Base-by-base conservation (phyloP, 2,113 vertebrate genomes). In the Tonatia bakeri region DNA sequence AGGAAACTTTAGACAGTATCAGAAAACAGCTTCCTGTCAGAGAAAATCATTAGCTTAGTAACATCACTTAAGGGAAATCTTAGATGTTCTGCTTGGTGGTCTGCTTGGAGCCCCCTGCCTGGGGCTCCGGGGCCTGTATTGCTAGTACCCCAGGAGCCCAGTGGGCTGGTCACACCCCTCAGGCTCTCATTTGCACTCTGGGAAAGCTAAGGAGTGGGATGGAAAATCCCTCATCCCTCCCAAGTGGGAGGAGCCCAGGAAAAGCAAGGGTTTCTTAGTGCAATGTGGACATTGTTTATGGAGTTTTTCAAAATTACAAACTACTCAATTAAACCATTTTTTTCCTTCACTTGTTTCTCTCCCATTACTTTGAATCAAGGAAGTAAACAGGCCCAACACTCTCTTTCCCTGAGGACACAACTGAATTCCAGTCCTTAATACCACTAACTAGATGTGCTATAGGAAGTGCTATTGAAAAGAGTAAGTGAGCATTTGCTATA, bases 1-100 rank as follows among this genome's bases (percentile, higher is more conserved):
- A 91, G 96, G 96, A 96, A 97, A 89, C 16, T 87, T 65, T 87
- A 73, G 93, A 89, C 64, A 16, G 24, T 40, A 79, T 79, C 77
- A 59, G 84, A 19, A 76, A 33, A 85, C 79, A 61, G 33, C 70
- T 94, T 97, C 92, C 90, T 91, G 84, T 31, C 40, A 17, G 77
- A 96, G 85, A 77, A 93, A 90, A 54, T 87, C 38, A 56, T 85
- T 72, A 75, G 67, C 54, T 91, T 70, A 72, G 70, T 56, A 43
- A 19, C 70, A 50, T 92, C 43, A 43, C 69, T 72, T 43, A 19
- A 19, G 50, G 76, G 84, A 92, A 95, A 65, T 28, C 38, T 56
- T 38, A 45, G 75, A 73, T 24, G 38, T 80, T 75, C 33, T 69
- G 28, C 13, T 67, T 65, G 50, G 64, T 56, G 72, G 33, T 94